These are phyloP conservation scores for Struthio camelus DNA, from an alignment of 2,113 vertebrate genomes.

Conservation along the genomic window DNA sequence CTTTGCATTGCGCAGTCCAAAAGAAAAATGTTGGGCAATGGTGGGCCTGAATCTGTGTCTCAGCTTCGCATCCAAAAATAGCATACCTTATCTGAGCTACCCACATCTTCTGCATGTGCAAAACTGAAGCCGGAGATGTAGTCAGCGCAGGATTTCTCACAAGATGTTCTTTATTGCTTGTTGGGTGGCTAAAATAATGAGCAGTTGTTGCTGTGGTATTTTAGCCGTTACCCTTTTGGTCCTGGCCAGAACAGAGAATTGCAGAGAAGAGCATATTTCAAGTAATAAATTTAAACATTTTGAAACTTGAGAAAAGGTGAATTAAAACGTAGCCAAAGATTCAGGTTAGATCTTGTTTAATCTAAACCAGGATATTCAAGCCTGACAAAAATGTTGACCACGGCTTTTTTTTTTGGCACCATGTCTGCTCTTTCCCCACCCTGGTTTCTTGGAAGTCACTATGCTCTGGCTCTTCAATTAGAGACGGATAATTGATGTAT, in stretches of 20 bases:
- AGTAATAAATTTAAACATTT: slow-evolving; percentile 13
- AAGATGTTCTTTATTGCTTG: not conserved
- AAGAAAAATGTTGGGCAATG: not conserved
- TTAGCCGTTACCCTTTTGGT: not conserved
- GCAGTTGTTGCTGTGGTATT: slow-evolving; percentile 2
- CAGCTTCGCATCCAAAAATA: not conserved
- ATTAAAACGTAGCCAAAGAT: slow-evolving; percentile 7
- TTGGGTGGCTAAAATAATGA: not conserved
- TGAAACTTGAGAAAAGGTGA: not conserved
- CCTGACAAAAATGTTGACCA: slow-evolving; percentile 29
- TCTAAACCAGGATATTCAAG: slow-evolving; percentile 20
- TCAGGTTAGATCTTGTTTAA: slow-evolving; percentile 23
- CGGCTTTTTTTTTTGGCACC: not conserved
- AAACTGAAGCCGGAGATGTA: not conserved
- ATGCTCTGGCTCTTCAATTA: slow-evolving; percentile 38
- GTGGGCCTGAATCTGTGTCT: not conserved
- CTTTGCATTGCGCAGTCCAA: not conserved
- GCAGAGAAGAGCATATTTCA: slow-evolving; percentile 3
- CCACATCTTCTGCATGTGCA: not conserved
- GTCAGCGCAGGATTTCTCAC: not conserved
- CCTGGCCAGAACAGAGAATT: not conserved
- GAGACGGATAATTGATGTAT: not conserved
- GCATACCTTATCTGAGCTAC: not conserved
- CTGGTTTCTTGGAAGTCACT: slow-evolving; percentile 51
- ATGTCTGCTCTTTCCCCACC: not conserved